These are phyloP conservation scores for Sebastes diaconus DNA, from an alignment of 2,797 vertebrate genomes.

Conservation along the genomic window DNA sequence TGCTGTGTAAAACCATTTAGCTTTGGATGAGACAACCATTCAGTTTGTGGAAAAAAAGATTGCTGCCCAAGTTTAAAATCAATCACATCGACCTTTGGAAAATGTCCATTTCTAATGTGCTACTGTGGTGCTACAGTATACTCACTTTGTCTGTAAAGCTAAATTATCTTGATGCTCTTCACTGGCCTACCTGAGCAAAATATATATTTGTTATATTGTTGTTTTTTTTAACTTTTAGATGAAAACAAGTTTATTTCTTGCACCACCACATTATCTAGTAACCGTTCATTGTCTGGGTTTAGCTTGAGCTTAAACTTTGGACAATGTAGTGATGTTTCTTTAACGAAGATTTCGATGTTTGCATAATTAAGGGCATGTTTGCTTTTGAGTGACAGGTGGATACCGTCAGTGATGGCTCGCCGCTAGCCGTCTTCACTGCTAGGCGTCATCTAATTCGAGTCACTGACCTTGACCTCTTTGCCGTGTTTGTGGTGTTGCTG, in stretches of 20 bases:
- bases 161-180: constrained; percentile 13
- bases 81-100: constrained; percentile 69
- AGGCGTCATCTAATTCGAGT: not conserved
- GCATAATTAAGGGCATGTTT: not conserved
- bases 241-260: not conserved
- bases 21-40: constrained; percentile 69
- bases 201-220: not conserved
- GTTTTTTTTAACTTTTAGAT: not conserved
- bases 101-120: constrained; percentile 62
- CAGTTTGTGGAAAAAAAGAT: constrained; percentile 54
- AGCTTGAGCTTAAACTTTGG: not conserved
- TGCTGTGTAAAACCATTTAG: constrained; percentile 73
- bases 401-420: not conserved
- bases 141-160: constrained; percentile 36
- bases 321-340: not conserved
- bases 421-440: not conserved
- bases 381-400: not conserved
- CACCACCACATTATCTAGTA: not conserved
- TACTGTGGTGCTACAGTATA: not conserved
- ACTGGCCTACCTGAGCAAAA: not conserved
- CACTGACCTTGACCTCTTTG: not conserved
- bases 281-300: not conserved
- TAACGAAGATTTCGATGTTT: not conserved
- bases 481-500: not conserved
- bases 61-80: constrained; percentile 67